Percentiles rank a stretch among this genome's conserved stretches.
These are phyloP conservation scores for Lepus americanus DNA, from an alignment of 2,113 vertebrate species.

Conservation along the genomic window DNA sequence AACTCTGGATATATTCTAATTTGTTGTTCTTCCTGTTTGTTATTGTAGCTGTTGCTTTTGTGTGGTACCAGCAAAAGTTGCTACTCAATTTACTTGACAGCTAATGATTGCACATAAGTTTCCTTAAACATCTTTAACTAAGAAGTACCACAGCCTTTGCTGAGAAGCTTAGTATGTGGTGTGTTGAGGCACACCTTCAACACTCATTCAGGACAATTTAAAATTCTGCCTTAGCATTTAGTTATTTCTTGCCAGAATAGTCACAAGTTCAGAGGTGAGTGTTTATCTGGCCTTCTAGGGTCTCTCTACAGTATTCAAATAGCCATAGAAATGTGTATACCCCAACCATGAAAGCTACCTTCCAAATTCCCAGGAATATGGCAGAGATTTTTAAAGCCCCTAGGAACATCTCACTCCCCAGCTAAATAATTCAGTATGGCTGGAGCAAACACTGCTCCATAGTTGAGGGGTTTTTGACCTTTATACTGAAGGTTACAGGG, in stretches of 20 bases:
- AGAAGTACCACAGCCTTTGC: background rate
- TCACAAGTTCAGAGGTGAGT: background rate
- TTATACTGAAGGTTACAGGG: background rate
- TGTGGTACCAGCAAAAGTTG: background rate
- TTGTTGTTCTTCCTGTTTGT: background rate
- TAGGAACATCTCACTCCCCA: background rate
- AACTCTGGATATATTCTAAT: slow-evolving; percentile 14
- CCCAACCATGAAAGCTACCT: background rate
- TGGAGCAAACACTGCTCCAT: slow-evolving; percentile 7
- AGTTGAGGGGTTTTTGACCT: background rate
- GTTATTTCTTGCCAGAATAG: background rate
- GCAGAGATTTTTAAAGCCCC: background rate
- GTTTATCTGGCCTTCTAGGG: background rate
- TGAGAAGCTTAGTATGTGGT: background rate
- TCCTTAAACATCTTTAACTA: slow-evolving; percentile 18
- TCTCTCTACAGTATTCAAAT: slow-evolving; percentile 17
- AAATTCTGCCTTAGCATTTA: background rate
- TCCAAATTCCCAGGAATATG: background rate
- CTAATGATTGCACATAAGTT: slow-evolving; percentile 37
- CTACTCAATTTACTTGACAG: slow-evolving; percentile 7
- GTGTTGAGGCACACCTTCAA: background rate
- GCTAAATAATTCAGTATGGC: background rate
- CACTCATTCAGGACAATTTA: background rate
- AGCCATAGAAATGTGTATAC: background rate
- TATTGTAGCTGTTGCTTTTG: slow-evolving; percentile 17